Conservation (phyloP, 2,113 vertebrate genomes). For the Antennarius striatus region DNA sequence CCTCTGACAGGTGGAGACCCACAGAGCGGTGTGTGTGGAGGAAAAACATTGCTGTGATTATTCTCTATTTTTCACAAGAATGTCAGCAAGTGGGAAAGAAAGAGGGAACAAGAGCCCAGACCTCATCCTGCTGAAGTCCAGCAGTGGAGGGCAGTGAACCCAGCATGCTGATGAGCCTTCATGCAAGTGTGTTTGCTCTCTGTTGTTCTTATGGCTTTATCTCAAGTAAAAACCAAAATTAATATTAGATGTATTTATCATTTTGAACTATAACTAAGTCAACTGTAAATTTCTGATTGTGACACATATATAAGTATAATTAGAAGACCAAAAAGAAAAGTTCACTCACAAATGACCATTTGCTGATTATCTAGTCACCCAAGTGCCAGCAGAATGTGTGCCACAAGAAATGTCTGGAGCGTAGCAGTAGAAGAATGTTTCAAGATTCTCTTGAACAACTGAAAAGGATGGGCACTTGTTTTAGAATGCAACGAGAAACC, state of each 20-base stretch:
- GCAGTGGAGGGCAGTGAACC: conserved; percentile 34
- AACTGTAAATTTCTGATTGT: no score
- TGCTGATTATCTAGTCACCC: no score
- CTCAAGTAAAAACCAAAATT: conserved; percentile 28
- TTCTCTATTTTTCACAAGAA: conserved; percentile 36
- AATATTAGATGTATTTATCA: conserved; percentile 35
- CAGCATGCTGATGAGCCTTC: conserved; percentile 62
- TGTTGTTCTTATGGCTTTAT: conserved; percentile 22
- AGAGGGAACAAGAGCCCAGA: conserved; percentile 36
- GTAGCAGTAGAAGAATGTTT: no score
- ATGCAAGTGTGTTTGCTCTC: conserved; percentile 28
- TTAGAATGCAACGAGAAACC: no score
- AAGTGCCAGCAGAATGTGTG: no score
- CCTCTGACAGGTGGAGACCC: conserved; percentile 16
- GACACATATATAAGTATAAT: no score
- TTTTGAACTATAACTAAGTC: not conserved
- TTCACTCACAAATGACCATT: no score
- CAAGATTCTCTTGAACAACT: no score
- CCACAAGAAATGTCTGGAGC: no score
- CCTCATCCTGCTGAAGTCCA: conserved; percentile 57
- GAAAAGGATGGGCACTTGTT: no score
- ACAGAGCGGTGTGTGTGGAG: conserved; percentile 11
- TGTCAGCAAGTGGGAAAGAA: conserved; percentile 5
- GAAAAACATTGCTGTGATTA: conserved; percentile 54
- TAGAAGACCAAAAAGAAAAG: no score